Conservation (phyloP, 2,797 vertebrate species). For the Halcyon leucocephala region DNA sequence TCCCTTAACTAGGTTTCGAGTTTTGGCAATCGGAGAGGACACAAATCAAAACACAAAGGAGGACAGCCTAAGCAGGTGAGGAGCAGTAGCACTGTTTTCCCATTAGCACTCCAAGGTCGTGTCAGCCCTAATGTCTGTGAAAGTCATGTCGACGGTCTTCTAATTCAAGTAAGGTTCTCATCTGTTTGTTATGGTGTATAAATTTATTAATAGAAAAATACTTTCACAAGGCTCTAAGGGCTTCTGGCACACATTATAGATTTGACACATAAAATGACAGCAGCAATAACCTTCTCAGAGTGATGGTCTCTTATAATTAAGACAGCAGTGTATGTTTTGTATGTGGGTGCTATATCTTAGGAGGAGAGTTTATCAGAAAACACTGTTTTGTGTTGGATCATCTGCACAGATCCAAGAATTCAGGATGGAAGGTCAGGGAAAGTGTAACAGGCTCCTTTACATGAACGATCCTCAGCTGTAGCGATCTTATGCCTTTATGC, state of each 20-base stretch:
- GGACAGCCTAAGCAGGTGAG: conserved; percentile 84
- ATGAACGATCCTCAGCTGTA: neutral
- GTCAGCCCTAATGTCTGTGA: neutral
- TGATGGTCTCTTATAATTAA: neutral
- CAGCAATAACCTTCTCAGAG: neutral
- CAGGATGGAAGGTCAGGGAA: neutral
- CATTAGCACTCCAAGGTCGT: neutral
- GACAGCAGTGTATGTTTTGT: neutral
- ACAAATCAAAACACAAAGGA: conserved; percentile 58
- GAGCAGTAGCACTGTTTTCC: neutral
- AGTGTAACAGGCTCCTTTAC: neutral
- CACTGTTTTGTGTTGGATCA: neutral
- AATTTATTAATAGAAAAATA: neutral
- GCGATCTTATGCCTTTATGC: neutral
- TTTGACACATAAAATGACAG: neutral
- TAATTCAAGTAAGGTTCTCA: neutral
- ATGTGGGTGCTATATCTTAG: neutral
- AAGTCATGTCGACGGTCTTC: neutral
- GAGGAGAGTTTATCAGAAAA: neutral
- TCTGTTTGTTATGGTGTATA: neutral
- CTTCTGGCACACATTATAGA: neutral
- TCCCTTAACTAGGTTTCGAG: conserved; percentile 83
- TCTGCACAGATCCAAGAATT: neutral
- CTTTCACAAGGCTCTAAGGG: neutral
- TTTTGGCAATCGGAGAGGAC: conserved; percentile 85